Percentiles rank a stretch among this genome's conserved stretches.
These are phyloP conservation scores for Saccopteryx leptura DNA, from an alignment of 2,113 vertebrate genomes.

Conservation along the genomic window DNA sequence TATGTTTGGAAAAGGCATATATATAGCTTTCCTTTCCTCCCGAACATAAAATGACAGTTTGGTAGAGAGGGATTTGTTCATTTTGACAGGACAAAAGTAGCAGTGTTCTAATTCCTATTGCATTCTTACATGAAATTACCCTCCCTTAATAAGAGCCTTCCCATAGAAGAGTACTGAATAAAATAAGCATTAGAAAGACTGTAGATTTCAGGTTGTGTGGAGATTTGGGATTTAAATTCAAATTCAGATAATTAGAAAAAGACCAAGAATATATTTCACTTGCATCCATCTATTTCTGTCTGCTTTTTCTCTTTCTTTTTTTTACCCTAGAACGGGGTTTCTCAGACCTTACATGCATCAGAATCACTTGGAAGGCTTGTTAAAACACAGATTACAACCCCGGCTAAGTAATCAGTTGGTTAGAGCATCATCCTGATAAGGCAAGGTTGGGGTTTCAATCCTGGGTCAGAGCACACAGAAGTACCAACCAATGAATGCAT, in stretches of 20 bases:
- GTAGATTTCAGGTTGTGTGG: conserved; percentile 48
- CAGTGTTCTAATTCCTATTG: conserved; percentile 49
- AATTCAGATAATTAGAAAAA: conserved; percentile 51
- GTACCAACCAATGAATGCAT: too few relatives aligned
- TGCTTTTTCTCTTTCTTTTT: background rate
- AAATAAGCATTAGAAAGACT: background rate
- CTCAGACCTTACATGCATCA: background rate
- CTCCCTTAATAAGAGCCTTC: conserved; percentile 23
- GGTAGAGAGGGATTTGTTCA: conserved; percentile 35
- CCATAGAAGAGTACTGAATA: background rate
- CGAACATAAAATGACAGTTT: conserved; percentile 55
- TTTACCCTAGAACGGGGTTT: background rate
- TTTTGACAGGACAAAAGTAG: conserved; percentile 46
- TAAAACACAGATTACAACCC: background rate
- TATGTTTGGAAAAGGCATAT: conserved; percentile 55
- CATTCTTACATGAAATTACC: conserved; percentile 60
- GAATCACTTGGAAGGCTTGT: background rate
- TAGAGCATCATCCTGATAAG: too few relatives aligned
- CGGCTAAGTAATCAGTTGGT: too few relatives aligned
- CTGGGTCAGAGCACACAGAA: too few relatives aligned
- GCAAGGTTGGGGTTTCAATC: too few relatives aligned
- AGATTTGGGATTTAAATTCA: conserved; percentile 52
- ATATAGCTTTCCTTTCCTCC: background rate
- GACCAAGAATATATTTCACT: background rate
- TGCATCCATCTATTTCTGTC: background rate